A percentile compares a stretch with the other conserved stretches of the same genome.
phyloP scores from a whole-genome alignment of 2,113 vertebrate genomes.

The Lepus americanus region DNA sequence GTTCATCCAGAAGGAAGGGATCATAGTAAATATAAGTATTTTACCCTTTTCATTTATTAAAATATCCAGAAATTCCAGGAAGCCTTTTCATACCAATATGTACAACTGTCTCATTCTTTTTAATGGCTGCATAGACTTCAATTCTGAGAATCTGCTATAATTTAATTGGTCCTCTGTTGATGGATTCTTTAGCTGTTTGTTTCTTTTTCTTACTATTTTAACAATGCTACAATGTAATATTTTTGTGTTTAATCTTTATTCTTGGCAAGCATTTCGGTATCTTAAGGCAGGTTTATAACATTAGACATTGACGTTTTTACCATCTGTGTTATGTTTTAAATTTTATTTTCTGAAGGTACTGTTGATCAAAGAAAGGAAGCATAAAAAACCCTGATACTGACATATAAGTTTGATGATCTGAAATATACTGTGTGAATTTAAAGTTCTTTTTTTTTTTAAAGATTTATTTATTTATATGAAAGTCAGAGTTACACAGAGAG shows the following conservation, averaged over 20 bases:
- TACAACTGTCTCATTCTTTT: neutral
- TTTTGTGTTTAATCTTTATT: slow-evolving; percentile 24
- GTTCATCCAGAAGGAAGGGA: neutral
- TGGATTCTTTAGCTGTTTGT: neutral
- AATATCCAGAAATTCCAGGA: neutral
- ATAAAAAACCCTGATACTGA: neutral
- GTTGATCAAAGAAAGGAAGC: slow-evolving; percentile 15
- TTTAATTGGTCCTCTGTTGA: neutral
- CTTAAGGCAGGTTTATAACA: neutral
- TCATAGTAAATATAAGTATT: neutral
- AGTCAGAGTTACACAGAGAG: too few species aligned
- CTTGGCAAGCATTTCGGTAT: neutral
- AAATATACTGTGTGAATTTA: neutral
- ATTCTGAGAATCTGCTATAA: neutral
- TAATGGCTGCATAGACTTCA: neutral
- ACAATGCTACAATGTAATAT: neutral
- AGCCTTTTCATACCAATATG: neutral
- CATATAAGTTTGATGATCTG: slow-evolving; percentile 11
- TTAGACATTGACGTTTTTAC: neutral
- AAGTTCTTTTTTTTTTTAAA: too few species aligned
- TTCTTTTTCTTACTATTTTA: neutral
- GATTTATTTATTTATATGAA: too few species aligned
- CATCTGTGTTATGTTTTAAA: slow-evolving; percentile 9
- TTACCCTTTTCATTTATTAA: neutral
- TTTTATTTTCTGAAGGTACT: slow-evolving; percentile 8